Percentiles rank a stretch among this genome's conserved stretches.
Evolutionary conservation across 2,113 vertebrate genomes (phyloP).

Genomic region (cattle (Bos taurus)): DNA sequence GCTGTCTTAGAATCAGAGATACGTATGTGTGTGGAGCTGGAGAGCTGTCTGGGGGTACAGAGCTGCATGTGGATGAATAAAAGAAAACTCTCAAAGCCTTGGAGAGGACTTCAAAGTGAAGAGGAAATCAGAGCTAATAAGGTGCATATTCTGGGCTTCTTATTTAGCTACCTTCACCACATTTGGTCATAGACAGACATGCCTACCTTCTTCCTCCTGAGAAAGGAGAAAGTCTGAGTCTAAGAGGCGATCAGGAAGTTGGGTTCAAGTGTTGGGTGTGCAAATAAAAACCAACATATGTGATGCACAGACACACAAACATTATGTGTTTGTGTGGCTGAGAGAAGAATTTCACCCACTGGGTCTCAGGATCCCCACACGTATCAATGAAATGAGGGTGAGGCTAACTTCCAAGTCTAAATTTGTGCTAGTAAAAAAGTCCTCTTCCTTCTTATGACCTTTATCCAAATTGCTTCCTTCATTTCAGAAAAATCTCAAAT

Average conservation of each 20-base stretch:
- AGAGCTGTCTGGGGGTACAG: slow-evolving; percentile 23
- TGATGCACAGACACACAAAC: background rate
- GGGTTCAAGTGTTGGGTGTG: background rate
- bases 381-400: background rate
- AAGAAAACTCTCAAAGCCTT: slow-evolving; percentile 54
- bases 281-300: background rate
- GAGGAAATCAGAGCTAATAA: slow-evolving; percentile 83
- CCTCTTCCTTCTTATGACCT: background rate
- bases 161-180: slow-evolving; percentile 72
- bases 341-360: background rate
- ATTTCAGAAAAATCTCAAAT: slow-evolving; percentile 25
- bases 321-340: background rate
- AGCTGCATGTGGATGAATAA: background rate
- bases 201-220: background rate
- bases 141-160: slow-evolving; percentile 84
- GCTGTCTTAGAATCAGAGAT: slow-evolving; percentile 67
- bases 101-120: slow-evolving; percentile 82
- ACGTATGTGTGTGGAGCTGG: background rate
- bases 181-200: background rate
- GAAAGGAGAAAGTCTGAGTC: background rate
- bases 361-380: background rate
- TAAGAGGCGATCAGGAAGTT: background rate
- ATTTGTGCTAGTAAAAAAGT: background rate
- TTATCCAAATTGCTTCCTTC: background rate
- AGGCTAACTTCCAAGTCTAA: background rate